phyloP scores from a whole-genome alignment of 2,797 vertebrate species.

The Hypotaenidia okinawae region DNA sequence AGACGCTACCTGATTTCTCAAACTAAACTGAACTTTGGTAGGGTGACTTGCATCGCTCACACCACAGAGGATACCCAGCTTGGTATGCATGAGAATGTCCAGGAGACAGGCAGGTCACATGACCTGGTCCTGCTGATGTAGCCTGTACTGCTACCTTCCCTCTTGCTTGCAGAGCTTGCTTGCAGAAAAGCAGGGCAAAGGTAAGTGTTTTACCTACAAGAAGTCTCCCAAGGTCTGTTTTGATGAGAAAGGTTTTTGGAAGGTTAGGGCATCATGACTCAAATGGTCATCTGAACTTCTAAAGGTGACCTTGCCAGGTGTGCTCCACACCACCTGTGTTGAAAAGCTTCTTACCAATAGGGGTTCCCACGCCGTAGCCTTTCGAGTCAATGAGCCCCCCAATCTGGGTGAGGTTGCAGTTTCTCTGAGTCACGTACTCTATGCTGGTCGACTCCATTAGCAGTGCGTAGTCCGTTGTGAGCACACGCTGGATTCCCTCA shows the following conservation, averaged over 20 bases:
- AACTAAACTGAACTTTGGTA: not conserved
- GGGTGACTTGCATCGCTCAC: not conserved
- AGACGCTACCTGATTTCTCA: not conserved
- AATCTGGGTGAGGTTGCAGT: conserved; percentile 99
- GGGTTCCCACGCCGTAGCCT: conserved; percentile 97
- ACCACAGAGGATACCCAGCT: not conserved
- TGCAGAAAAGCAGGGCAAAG: not conserved
- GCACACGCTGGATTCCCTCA: conserved; percentile 93
- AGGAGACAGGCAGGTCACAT: not conserved
- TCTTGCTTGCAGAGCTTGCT: not conserved
- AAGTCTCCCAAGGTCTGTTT: not conserved
- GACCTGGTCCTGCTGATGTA: not conserved
- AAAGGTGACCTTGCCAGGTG: not conserved
- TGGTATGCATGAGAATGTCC: not conserved
- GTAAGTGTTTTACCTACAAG: not conserved
- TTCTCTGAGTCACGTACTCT: conserved; percentile 97
- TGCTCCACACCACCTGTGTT: not conserved
- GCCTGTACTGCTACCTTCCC: not conserved
- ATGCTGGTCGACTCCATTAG: conserved; percentile 99
- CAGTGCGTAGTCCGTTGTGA: conserved; percentile 95
- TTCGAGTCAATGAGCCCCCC: conserved; percentile 97
- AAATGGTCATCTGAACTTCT: not conserved
- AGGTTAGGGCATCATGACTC: accelerated
- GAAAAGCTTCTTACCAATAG: conserved; percentile 86
- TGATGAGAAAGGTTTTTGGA: not conserved